These are phyloP conservation scores for Eulemur mongoz DNA, from an alignment of 2,797 vertebrate species.

Conservation along the genomic window DNA sequence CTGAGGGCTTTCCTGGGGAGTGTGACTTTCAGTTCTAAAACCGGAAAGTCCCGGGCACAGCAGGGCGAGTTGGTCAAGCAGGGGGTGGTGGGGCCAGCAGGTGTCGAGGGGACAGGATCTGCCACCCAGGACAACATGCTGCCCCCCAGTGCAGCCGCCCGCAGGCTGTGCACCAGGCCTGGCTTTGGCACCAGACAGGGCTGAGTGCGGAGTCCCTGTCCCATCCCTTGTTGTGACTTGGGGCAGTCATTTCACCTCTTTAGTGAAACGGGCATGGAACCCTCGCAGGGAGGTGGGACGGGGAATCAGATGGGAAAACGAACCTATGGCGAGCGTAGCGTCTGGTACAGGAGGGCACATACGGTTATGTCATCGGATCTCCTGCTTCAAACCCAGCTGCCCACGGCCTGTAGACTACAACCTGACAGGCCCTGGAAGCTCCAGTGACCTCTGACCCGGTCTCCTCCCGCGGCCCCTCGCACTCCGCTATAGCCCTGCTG, in stretches of 20 bases:
- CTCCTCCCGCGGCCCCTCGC: too few species aligned
- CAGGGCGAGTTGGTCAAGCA: neutral
- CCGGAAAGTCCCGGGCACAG: neutral
- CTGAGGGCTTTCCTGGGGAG: neutral
- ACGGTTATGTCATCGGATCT: rapidly evolving
- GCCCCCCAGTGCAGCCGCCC: neutral
- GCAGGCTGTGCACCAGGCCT: rapidly evolving
- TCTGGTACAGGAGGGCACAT: rapidly evolving
- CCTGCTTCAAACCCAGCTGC: neutral
- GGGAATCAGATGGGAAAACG: neutral
- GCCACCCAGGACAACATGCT: neutral
- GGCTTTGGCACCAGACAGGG: neutral
- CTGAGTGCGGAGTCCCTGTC: neutral
- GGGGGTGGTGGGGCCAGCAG: neutral
- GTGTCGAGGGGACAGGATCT: neutral
- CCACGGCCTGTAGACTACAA: rapidly evolving
- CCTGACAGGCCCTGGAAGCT: rapidly evolving
- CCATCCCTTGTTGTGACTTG: rapidly evolving
- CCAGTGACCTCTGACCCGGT: neutral
- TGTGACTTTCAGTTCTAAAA: neutral
- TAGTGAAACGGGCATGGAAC: neutral
- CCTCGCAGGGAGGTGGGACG: too few species aligned
- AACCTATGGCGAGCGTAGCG: rapidly evolving
- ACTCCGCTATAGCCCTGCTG: rapidly evolving
- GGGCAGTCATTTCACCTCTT: neutral